Evolutionary conservation across 2,888 invertebrate genomes (phyloP).

Genomic region (Erannis defoliaria): DNA sequence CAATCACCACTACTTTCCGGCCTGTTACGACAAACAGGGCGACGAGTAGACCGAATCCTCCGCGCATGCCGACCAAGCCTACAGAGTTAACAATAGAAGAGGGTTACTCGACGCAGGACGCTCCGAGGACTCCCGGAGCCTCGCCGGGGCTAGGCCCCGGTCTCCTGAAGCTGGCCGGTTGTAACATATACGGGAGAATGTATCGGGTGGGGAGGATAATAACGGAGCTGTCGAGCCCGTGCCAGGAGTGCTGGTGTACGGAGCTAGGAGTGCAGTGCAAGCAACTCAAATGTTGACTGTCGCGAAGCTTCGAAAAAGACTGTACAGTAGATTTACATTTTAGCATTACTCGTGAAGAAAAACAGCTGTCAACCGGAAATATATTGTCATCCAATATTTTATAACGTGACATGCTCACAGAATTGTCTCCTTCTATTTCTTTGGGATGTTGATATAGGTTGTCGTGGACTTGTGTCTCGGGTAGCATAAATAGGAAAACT

Average conservation of each 20-base stretch:
- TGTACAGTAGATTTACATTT: conserved; percentile 14
- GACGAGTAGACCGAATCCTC: conserved; percentile 38
- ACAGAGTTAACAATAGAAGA: conserved; percentile 52
- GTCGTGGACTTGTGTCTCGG: conserved; percentile 25
- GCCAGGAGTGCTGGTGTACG: conserved; percentile 94
- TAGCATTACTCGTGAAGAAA: not conserved
- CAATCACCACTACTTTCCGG: conserved; percentile 49
- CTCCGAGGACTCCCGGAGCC: conserved; percentile 50
- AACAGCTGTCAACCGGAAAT: not conserved
- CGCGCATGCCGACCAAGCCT: conserved; percentile 31
- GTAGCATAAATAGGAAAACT: conserved; percentile 44
- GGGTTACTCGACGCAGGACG: conserved; percentile 50
- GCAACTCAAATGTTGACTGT: conserved; percentile 84
- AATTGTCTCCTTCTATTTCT: not conserved
- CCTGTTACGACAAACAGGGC: conserved; percentile 48
- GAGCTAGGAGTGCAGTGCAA: conserved; percentile 94
- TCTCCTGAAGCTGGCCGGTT: conserved; percentile 92
- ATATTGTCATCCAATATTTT: too few relatives aligned
- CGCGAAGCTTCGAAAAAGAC: conserved; percentile 1
- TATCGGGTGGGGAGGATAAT: conserved; percentile 94
- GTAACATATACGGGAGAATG: conserved; percentile 96
- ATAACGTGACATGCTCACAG: not conserved
- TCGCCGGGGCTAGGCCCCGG: conserved; percentile 75
- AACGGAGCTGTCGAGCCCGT: conserved; percentile 92
- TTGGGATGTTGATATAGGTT: conserved; percentile 20